Evolutionary conservation across 1,140 invertebrate genomes (phyloP).

Genomic region (Wasmannia auropunctata): DNA sequence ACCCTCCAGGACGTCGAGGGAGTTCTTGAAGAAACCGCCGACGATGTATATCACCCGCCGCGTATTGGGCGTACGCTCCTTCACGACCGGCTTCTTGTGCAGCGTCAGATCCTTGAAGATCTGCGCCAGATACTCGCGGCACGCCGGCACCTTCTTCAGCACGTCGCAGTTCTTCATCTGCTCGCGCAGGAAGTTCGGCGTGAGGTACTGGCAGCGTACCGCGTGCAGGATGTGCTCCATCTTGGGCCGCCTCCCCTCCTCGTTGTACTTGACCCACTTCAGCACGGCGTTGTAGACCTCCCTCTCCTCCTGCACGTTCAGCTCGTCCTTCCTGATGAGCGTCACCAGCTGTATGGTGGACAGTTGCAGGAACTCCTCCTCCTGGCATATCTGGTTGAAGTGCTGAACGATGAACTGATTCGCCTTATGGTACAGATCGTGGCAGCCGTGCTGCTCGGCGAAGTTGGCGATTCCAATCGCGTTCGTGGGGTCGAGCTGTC

Average conservation of each 20-base stretch:
- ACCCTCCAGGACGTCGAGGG: conserved; percentile 93
- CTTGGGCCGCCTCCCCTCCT: conserved; percentile 92
- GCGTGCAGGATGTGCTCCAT: conserved; percentile 95
- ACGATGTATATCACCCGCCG: conserved; percentile 95
- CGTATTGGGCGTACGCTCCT: conserved; percentile 93
- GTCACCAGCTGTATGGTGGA: conserved; percentile 92
- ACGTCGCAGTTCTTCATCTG: conserved; percentile 96
- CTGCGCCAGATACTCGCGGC: conserved; percentile 94
- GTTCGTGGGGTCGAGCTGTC: conserved; percentile 96
- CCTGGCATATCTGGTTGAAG: conserved; percentile 95
- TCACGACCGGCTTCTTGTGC: conserved; percentile 92
- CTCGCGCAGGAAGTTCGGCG: conserved; percentile 94
- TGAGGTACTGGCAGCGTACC: conserved; percentile 95
- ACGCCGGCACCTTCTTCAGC: conserved; percentile 94
- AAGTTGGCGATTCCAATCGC: conserved; percentile 97
- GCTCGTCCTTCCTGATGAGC: conserved; percentile 93
- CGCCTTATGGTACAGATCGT: conserved; percentile 93
- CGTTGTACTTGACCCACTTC: conserved; percentile 95
- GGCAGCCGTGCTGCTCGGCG: conserved; percentile 95
- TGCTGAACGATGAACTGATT: conserved; percentile 96
- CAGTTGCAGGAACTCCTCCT: conserved; percentile 95
- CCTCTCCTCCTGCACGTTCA: conserved; percentile 95
- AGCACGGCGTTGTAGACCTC: conserved; percentile 97
- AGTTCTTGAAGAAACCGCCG: conserved; percentile 94
- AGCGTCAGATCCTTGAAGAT: conserved; percentile 95